Conservation (phyloP, 2,888 invertebrate species). For the Eudasyphora cyanicolor region DNA sequence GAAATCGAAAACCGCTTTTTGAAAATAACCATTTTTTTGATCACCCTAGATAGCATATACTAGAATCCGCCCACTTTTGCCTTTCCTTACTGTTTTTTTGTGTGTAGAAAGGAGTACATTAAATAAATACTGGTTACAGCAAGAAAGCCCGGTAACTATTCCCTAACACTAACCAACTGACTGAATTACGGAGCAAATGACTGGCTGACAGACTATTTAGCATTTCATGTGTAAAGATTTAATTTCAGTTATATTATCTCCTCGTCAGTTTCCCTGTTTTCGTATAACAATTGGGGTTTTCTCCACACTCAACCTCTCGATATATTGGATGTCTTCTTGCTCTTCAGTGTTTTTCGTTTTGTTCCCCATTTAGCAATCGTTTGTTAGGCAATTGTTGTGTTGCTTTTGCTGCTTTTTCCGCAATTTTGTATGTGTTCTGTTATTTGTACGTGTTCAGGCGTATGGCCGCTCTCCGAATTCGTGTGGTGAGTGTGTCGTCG, state of each 20-base stretch:
- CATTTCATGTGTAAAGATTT: conserved; percentile 53
- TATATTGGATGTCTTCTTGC: conserved; percentile 22
- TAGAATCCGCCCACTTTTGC: too few relatives aligned
- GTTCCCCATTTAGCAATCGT: conserved; percentile 51
- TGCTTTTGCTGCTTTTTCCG: conserved; percentile 3
- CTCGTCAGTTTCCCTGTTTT: conserved; percentile 43
- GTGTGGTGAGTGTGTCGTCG: conserved; percentile 17
- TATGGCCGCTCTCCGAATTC: too few relatives aligned
- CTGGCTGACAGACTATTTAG: not conserved
- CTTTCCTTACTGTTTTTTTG: too few relatives aligned
- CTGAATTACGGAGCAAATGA: too few relatives aligned
- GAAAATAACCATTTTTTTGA: too few relatives aligned
- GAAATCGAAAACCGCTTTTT: too few relatives aligned
- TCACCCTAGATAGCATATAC: too few relatives aligned
- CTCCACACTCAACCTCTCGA: not conserved
- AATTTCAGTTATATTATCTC: conserved; percentile 59
- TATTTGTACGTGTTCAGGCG: conserved; percentile 15
- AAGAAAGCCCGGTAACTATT: not conserved
- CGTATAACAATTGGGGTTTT: conserved; percentile 41
- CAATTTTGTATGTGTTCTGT: too few relatives aligned
- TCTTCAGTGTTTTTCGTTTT: conserved; percentile 7
- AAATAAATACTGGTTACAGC: not conserved
- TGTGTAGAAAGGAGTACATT: too few relatives aligned
- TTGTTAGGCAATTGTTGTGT: conserved; percentile 60
- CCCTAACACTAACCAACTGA: not conserved